These are phyloP conservation scores for Camponotus floridanus DNA, from an alignment of 1,140 invertebrate genomes.

Conservation along the genomic window DNA sequence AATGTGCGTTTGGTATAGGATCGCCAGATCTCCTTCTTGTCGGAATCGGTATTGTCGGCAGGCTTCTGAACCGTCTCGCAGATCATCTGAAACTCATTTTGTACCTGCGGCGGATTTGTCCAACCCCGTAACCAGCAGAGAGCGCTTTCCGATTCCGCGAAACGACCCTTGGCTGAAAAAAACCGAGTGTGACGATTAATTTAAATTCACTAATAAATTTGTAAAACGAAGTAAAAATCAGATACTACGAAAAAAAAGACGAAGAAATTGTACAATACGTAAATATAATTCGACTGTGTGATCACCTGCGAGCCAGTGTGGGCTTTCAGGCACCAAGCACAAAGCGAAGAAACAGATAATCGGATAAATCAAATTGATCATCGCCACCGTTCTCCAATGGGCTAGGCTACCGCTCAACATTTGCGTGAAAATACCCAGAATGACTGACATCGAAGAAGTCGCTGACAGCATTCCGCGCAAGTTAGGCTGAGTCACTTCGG, in stretches of 20 bases:
- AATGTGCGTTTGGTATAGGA: constrained; percentile 87
- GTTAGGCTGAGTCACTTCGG: constrained; percentile 92
- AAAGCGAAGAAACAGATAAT: constrained; percentile 89
- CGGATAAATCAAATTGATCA: constrained; percentile 90
- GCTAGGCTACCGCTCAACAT: constrained; percentile 90
- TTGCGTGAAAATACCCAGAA: constrained; percentile 90
- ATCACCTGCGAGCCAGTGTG: constrained; percentile 89
- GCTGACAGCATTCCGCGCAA: constrained; percentile 91
- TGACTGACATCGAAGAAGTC: constrained; percentile 90
- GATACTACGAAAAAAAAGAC: background rate
- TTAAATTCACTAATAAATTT: background rate
- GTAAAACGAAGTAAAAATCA: background rate
- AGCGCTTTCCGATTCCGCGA: constrained; percentile 87
- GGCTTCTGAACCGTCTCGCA: constrained; percentile 82
- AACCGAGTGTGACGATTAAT: background rate
- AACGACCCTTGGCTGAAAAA: constrained; percentile 86
- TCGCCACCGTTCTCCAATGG: constrained; percentile 90
- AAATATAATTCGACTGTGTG: background rate
- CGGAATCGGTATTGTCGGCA: constrained; percentile 55
- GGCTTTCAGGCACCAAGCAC: constrained; percentile 92
- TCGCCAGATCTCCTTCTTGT: constrained; percentile 75
- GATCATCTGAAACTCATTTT: constrained; percentile 87
- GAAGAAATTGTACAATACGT: background rate
- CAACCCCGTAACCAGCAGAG: constrained; percentile 90
- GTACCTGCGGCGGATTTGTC: constrained; percentile 86